phyloP scores from a whole-genome alignment of 1,140 invertebrate species.

The Halesus radiatus region DNA sequence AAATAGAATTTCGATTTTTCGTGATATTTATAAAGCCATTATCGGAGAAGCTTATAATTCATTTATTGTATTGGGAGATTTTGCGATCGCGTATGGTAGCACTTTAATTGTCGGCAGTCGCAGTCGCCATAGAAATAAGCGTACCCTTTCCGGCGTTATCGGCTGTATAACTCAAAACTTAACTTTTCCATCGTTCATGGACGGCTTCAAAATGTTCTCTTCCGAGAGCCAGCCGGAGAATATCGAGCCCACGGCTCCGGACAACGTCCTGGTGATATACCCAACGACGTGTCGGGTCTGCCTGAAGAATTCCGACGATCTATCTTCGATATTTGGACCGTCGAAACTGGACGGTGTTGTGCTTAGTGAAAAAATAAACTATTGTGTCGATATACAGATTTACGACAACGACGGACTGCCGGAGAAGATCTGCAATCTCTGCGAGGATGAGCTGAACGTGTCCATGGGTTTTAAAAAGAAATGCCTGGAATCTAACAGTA shows the following conservation, averaged over 20 bases:
- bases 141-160: constrained; percentile 39
- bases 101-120: constrained; percentile 19
- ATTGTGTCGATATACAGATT: constrained; percentile 36
- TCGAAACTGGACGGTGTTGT: constrained; percentile 28
- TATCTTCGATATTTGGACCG: constrained; percentile 33
- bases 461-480: constrained; percentile 34
- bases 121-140: constrained; percentile 36
- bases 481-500: constrained; percentile 25
- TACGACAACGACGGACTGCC: constrained; percentile 37
- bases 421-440: constrained; percentile 35
- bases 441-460: constrained; percentile 34
- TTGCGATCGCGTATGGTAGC: too few species aligned
- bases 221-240: constrained; percentile 3
- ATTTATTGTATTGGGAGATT: too few species aligned
- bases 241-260: background rate
- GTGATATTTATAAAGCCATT: too few species aligned
- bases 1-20: too few species aligned
- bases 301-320: constrained; percentile 24
- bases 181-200: constrained; percentile 3
- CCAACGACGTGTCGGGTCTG: constrained; percentile 35
- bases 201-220: constrained; percentile 32
- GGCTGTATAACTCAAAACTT: background rate
- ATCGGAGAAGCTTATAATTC: too few species aligned
- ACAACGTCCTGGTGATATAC: constrained; percentile 32
- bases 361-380: constrained; percentile 43